phyloP scores from a whole-genome alignment of 2,797 vertebrate genomes.

The Avahi laniger region DNA sequence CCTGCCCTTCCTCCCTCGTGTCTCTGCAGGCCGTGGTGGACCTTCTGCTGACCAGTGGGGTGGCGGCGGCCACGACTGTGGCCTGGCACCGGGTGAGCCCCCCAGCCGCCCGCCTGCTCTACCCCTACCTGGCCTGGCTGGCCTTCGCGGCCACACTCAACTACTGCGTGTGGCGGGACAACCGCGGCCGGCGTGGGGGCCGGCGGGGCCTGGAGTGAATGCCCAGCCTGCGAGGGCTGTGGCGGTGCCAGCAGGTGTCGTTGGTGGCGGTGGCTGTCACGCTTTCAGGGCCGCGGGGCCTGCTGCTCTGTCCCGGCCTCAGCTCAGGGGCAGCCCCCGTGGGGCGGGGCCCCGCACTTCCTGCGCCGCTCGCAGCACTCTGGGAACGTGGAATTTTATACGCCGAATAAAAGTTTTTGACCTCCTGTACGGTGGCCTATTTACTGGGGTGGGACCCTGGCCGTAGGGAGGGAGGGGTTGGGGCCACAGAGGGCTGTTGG shows the following conservation, averaged over 20 bases:
- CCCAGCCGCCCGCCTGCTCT: slow-evolving; percentile 84
- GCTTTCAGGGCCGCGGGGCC: background rate
- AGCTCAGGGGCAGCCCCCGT: background rate
- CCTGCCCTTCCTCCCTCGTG: background rate
- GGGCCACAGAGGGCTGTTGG: accelerated
- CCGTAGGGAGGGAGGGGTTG: too few relatives aligned
- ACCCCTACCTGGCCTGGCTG: slow-evolving; percentile 88
- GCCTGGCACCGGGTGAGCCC: slow-evolving; percentile 85
- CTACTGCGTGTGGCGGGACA: slow-evolving; percentile 85
- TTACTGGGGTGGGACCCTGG: background rate
- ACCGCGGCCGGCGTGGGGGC: slow-evolving; percentile 59
- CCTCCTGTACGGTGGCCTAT: background rate
- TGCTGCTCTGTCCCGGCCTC: background rate
- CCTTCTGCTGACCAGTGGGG: slow-evolving; percentile 78
- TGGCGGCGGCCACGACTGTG: slow-evolving; percentile 78
- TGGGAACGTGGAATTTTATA: accelerated
- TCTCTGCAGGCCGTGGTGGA: slow-evolving; percentile 82
- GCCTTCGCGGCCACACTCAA: slow-evolving; percentile 83
- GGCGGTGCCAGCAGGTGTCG: accelerated
- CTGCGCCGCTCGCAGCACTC: background rate
- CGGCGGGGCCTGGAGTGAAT: slow-evolving; percentile 50
- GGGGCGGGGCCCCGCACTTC: accelerated
- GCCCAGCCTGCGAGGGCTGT: accelerated
- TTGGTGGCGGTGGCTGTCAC: accelerated
- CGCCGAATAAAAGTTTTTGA: slow-evolving; percentile 64